Evolutionary conservation across 1,140 invertebrate species (phyloP).

Genomic region (Sinella curviseta): DNA sequence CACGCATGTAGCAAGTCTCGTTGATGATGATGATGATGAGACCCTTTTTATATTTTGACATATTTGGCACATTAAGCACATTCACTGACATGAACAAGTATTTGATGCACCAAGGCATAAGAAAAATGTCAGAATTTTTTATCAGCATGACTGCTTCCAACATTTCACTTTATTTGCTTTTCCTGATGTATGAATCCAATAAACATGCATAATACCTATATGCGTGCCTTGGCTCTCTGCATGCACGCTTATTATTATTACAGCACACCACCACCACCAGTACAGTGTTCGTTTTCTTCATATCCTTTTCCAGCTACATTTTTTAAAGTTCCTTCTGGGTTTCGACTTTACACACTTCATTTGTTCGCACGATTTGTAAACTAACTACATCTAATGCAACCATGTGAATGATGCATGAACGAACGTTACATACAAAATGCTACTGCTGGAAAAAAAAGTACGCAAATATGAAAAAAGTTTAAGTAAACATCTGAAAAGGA

Average conservation of each 20-base stretch:
- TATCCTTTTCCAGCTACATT: background rate
- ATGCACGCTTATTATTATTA: background rate
- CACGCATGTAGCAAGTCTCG: too few relatives aligned
- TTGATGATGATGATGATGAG: background rate
- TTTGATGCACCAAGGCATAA: constrained; percentile 10
- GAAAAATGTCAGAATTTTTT: constrained; percentile 17
- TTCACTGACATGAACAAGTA: constrained; percentile 9
- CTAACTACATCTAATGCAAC: background rate
- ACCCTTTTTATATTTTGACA: constrained; percentile 6
- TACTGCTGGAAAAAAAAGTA: background rate
- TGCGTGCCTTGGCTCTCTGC: background rate
- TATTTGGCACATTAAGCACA: constrained; percentile 10
- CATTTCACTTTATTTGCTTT: constrained; percentile 7
- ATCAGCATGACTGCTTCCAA: background rate
- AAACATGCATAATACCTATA: background rate
- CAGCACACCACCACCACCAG: background rate
- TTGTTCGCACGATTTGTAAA: constrained; percentile 23
- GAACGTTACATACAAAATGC: background rate
- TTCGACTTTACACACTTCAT: constrained; percentile 17
- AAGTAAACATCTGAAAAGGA: background rate
- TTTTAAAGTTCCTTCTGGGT: background rate
- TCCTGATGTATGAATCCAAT: background rate
- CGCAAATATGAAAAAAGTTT: constrained; percentile 7
- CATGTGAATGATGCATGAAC: background rate
- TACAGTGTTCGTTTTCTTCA: background rate